Conservation (phyloP, 2,797 vertebrate genomes). For the Malacoctenus gilli region DNA sequence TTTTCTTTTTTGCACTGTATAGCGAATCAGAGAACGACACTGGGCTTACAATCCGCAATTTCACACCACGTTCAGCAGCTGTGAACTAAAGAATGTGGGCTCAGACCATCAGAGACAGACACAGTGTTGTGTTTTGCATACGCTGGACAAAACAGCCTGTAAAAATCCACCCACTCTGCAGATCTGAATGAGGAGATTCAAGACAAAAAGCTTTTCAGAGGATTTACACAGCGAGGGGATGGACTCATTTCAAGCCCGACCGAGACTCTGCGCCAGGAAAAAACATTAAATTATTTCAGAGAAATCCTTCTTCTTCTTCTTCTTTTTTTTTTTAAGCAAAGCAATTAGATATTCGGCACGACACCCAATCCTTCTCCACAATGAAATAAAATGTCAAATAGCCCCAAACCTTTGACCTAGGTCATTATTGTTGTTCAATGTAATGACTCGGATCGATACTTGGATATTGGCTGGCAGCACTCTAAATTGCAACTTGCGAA, state of each 20-base stretch:
- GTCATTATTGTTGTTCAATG: slow-evolving; percentile 39
- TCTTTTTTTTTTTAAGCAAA: too few species aligned
- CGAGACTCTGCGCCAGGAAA: too few species aligned
- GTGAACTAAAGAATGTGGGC: slow-evolving; percentile 30
- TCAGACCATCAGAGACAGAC: slow-evolving; percentile 33
- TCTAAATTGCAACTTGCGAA: slow-evolving; percentile 36
- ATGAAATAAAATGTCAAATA: slow-evolving; percentile 38
- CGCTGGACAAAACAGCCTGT: slow-evolving; percentile 36
- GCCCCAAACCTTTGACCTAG: slow-evolving; percentile 32
- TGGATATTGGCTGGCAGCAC: slow-evolving; percentile 10
- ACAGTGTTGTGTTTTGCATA: slow-evolving; percentile 35
- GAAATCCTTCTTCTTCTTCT: too few species aligned
- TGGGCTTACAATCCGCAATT: slow-evolving; percentile 50
- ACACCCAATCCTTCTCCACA: slow-evolving; percentile 10
- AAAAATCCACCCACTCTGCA: slow-evolving; percentile 33
- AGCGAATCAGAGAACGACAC: slow-evolving; percentile 33
- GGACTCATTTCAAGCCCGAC: too few species aligned
- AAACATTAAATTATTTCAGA: too few species aligned
- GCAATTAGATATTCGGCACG: slow-evolving; percentile 10
- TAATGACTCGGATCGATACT: slow-evolving; percentile 53
- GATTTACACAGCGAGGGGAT: too few species aligned
- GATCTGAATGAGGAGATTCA: slow-evolving; percentile 28
- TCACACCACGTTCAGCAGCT: slow-evolving; percentile 51
- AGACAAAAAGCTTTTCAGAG: slow-evolving; percentile 28
- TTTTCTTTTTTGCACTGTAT: slow-evolving; percentile 41